Base-by-base conservation (phyloP, 2,888 invertebrate genomes). In the Toxonevra muliebris region DNA sequence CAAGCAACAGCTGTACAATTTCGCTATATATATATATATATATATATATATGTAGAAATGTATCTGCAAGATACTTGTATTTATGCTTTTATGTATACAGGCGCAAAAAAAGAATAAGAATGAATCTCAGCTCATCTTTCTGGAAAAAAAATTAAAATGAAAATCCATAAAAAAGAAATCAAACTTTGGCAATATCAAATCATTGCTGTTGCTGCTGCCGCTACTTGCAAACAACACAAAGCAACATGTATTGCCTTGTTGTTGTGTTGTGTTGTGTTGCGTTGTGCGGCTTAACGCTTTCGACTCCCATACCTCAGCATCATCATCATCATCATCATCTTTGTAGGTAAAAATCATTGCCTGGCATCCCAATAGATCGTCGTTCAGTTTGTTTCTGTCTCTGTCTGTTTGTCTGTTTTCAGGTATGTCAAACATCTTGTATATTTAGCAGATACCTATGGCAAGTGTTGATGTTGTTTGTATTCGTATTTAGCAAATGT, bases 161-260 rank as follows among this genome's bases (percentile, higher is more conserved):
- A 58, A 58, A 58, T 41, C 58, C 58, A 58, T 41, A 41, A 58
- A 58, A 40, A 42, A 13, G 54, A 41, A 30, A 58, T 58, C 41
- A 41, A 42, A 41, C 17, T 30, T 42, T 58, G 12, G 58, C 17
- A 58, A 58, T 58, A 41, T 40, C 12, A 13, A 12, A 42, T n/a
- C 15, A n/a, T 58, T 58, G 58, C 42, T 12, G 11, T 9, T 41
- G 41, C 30, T 30, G 2, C 30, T n/a, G 48, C 48, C 3, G 11
- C 9, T 17, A 17, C 54, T 4, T 19, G 17, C 54, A 54, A 8
- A 20, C 54, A 54, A 54, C 54, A 54, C 17, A 9, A 10, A 15
- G 53, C 9, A 15, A 54, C 17, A 54, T 54, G 54, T 15, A 5
- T 4, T 30, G 11, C 20, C 2, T n/a, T n/a, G n/a, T n/a, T 54